Percentiles rank a stretch among this genome's conserved stretches.
phyloP scores from a whole-genome alignment of 2,888 invertebrate genomes.

The Atherix ibis region DNA sequence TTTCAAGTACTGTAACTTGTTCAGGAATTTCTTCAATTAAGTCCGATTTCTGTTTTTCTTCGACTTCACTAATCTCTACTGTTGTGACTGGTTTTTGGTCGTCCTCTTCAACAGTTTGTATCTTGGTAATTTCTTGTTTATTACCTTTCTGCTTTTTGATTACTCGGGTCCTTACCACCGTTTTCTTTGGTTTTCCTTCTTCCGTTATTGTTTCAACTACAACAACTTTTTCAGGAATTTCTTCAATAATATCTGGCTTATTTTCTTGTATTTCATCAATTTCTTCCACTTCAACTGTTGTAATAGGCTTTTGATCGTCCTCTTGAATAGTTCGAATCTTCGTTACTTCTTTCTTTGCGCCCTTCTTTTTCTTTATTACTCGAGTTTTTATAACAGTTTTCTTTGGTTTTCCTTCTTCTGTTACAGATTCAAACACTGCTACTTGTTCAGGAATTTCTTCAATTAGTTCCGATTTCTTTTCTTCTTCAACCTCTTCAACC shows the following conservation, averaged over 20 bases:
- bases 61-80: conserved; percentile 23
- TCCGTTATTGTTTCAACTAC: conserved; percentile 28
- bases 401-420: conserved; percentile 17
- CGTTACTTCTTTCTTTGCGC: conserved; percentile 26
- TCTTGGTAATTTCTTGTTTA: conserved; percentile 20
- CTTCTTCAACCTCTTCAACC: conserved; percentile 17
- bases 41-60: conserved; percentile 18
- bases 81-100: conserved; percentile 21
- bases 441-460: conserved; percentile 23
- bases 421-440: conserved; percentile 22
- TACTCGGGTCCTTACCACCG: conserved; percentile 15
- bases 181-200: conserved; percentile 26
- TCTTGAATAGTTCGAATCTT: conserved; percentile 25
- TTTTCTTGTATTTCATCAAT: conserved; percentile 8
- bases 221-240: conserved; percentile 17
- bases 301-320: conserved; percentile 18
- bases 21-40: conserved; percentile 21
- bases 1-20: conserved; percentile 8
- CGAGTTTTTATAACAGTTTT: conserved; percentile 10
- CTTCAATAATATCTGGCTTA: conserved; percentile 9
- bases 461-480: conserved; percentile 14
- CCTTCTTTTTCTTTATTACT: conserved; percentile 16
- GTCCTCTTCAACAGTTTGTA: conserved; percentile 20
- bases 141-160: conserved; percentile 11
- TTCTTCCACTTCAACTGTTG: conserved; percentile 15